Evolutionary conservation across 2,797 vertebrate species (phyloP), one percentile per base, ranked within the genome.

Genomic region (Sciurus vulgaris): DNA sequence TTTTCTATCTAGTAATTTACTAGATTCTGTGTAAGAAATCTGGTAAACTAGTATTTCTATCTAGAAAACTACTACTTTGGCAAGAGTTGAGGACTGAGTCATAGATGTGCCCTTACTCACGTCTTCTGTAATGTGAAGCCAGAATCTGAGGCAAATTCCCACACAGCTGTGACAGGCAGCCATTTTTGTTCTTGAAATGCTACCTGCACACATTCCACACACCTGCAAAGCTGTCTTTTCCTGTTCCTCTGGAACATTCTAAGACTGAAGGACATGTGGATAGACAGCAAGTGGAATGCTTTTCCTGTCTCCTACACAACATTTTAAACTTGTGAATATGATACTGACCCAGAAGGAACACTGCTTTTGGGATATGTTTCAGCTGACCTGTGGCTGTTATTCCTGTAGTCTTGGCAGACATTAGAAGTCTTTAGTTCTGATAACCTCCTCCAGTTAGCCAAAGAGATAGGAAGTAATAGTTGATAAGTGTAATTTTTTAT

Each of bases 11-110:
- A 67, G 30, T n/a, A 67, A 67, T 67, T 67, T 67, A 67, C 65
- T n/a, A 67, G 65, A 67, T 67, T 67, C 33, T 67, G 33, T n/a
- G 33, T 18, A 33, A n/a, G 30, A 67, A 67, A n/a, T 67, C 65
- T 67, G n/a, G 33, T n/a, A 33, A 67, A 33, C 28, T 5, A 67
- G 65, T 67, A 67, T 96, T 96, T 96, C 86, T 95, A 95, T 10
- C 96, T 98, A 97, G 98, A 98, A 93, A 98, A 98, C 98, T 98
- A 98, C 98, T 98, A 83, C 85, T 98, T 98, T 98, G 98, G 98
- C 98, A 98, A 96, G 26, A 59, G 13, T 0, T 0, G 95, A 87
- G 93, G 72, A 30, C 14, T 98, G 98, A 98, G 97, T 98, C 98
- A 98, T 0, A 0, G 93, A 94, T 0, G 0, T 97, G 97, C 96